Evolutionary conservation across 2,113 vertebrate genomes (phyloP).

Genomic region (Dipodomys merriami): DNA sequence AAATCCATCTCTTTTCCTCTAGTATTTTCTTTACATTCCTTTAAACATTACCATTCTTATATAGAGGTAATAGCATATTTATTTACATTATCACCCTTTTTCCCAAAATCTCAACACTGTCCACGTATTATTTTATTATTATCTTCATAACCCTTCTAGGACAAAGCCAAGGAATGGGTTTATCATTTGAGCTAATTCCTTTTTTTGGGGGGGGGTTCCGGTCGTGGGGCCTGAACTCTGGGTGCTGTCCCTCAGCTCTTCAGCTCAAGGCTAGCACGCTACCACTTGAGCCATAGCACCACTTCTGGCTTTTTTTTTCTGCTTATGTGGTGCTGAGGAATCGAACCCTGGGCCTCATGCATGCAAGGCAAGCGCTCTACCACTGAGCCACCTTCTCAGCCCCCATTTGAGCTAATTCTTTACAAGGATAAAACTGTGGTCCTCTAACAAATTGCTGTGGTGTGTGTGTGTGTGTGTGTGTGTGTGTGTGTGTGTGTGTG

Average conservation of each 20-base stretch:
- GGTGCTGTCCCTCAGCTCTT: too few relatives aligned
- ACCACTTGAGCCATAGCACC: too few relatives aligned
- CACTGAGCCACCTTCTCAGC: too few relatives aligned
- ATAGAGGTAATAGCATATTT: slow-evolving; percentile 49
- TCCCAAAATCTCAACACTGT: slow-evolving; percentile 48
- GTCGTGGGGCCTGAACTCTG: too few relatives aligned
- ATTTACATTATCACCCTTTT: slow-evolving; percentile 44
- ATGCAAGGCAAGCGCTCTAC: too few relatives aligned
- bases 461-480: too few relatives aligned
- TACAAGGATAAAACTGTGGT: background rate
- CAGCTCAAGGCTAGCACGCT: too few relatives aligned
- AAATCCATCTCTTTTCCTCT: slow-evolving; percentile 56
- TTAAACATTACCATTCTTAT: slow-evolving; percentile 62
- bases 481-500: too few relatives aligned
- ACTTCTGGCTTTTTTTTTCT: too few relatives aligned
- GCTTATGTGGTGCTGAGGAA: too few relatives aligned
- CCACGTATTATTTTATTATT: background rate
- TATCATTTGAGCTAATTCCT: background rate
- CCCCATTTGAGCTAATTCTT: background rate
- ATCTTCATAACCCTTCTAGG: slow-evolving; percentile 12
- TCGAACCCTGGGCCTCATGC: too few relatives aligned
- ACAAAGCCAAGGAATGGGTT: slow-evolving; percentile 6
- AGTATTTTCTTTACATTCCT: slow-evolving; percentile 37
- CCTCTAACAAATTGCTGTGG: background rate
- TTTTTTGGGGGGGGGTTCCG: too few relatives aligned